Evolutionary conservation across 2,113 vertebrate genomes (phyloP), one percentile per base, ranked within the genome.

Genomic region (Tyrannus savana): DNA sequence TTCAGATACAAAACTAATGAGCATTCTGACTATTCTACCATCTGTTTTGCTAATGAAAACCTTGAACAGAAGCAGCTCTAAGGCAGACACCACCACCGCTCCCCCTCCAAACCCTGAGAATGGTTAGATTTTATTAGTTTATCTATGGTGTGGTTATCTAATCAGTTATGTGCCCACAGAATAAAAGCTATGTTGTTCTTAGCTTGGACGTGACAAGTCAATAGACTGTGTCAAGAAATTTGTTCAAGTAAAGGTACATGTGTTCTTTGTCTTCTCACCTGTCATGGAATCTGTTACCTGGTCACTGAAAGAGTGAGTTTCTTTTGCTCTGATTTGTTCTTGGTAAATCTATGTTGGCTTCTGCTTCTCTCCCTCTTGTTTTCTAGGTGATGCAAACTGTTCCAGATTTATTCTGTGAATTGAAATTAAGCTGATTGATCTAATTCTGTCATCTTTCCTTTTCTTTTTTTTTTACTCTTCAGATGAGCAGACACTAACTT

Each of bases 41-140:
- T 94, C 94, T 97, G 90, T 90, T 95, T 95, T 79, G 24, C 53
- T 90, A 91, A 94, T 56, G 74, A 91, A 97, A 95, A 91, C 69
- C 81, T 85, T 91, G 94, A 93, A 87, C 14, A 83, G 79, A 79
- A 83, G 37, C 58, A 87, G 88, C 91, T 92, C 67, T 83, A 91
- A 96, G 28, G 11, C 85, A 88, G 75, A 90, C 17, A 44, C 7
- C 39, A 41, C 39, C 39, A 41, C 78, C 46, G 75, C 71, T n/a
- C 67, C 78, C 74, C 71, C 47, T 5, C 79, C 73, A 88, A 83
- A 93, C 41, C 37, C 28, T 75, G n/a, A 60, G 28, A 21, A 12
- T 66, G 82, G 90, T 87, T 95, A 87, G 90, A 58, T 71, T 73
- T 94, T 63, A 82, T 93, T 93, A 80, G 73, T 47, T 91, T 76